phyloP scores from a whole-genome alignment of 2,888 invertebrate genomes.

The Archaeoteleia sp. region DNA sequence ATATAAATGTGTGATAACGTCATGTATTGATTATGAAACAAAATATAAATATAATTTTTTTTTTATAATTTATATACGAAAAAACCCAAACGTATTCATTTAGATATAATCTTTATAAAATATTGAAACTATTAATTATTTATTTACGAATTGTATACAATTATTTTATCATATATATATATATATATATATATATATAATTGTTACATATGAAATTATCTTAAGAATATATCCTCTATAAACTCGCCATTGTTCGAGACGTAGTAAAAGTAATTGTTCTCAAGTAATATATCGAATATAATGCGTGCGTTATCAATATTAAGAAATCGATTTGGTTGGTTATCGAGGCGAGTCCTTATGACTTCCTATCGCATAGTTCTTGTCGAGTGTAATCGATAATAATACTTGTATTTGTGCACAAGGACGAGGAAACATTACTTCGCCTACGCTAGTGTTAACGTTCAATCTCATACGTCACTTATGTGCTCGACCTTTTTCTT shows the following conservation, averaged over 20 bases:
- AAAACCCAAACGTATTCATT: no score
- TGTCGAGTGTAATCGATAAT: slow-evolving; percentile 30
- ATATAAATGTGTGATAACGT: no score
- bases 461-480: slow-evolving; percentile 39
- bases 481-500: slow-evolving; percentile 33
- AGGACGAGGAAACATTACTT: slow-evolving; percentile 23
- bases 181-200: no score
- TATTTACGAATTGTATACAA: no score
- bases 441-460: slow-evolving; percentile 21
- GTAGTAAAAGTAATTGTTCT: slow-evolving; percentile 1
- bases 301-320: slow-evolving; percentile 25
- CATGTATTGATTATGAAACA: no score
- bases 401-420: slow-evolving; percentile 22
- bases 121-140: no score
- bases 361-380: slow-evolving; percentile 8
- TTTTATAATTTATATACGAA: no score
- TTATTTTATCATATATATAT: no score
- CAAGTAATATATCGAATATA: neutral
- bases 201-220: neutral
- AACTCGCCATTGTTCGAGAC: neutral
- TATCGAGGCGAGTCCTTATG: slow-evolving; percentile 15
- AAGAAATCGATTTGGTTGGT: slow-evolving; percentile 21
- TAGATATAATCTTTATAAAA: no score
- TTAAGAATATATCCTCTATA: no score
- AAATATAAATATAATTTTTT: no score